These are phyloP conservation scores for Saxidomus purpurata DNA, from an alignment of 1,140 invertebrate genomes.

Conservation along the genomic window DNA sequence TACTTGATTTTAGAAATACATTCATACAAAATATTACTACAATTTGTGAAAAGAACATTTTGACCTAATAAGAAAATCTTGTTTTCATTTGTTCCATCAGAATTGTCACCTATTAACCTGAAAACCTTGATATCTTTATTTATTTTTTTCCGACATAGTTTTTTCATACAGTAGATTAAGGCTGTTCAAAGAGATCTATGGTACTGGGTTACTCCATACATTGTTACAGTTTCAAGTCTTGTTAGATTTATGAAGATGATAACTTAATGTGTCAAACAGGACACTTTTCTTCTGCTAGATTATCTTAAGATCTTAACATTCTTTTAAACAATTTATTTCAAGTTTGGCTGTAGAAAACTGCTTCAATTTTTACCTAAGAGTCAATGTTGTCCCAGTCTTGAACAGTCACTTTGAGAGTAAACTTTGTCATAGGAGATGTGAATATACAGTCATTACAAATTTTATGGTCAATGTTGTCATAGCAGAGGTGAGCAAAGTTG, in stretches of 20 bases:
- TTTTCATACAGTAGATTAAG: constrained; percentile 21
- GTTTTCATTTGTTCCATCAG: too few species aligned
- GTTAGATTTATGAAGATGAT: constrained; percentile 24
- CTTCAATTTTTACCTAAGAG: too few species aligned
- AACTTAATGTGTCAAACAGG: constrained; percentile 6
- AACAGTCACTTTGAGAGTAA: too few species aligned
- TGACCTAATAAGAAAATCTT: neutral
- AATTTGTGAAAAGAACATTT: neutral
- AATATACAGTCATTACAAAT: too few species aligned
- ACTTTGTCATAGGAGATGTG: too few species aligned
- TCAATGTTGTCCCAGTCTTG: too few species aligned
- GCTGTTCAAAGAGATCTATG: neutral
- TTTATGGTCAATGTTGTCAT: too few species aligned
- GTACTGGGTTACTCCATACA: neutral
- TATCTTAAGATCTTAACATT: neutral
- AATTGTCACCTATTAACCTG: neutral
- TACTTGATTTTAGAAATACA: too few species aligned
- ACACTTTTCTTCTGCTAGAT: neutral
- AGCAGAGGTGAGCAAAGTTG: too few species aligned
- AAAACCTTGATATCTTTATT: neutral
- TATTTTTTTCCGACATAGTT: neutral
- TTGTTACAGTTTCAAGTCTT: constrained; percentile 16
- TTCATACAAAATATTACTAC: neutral
- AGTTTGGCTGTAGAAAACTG: too few species aligned
- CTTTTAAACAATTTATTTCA: neutral